phyloP scores from a whole-genome alignment of 2,888 invertebrate genomes.

The Epinotia demarniana region DNA sequence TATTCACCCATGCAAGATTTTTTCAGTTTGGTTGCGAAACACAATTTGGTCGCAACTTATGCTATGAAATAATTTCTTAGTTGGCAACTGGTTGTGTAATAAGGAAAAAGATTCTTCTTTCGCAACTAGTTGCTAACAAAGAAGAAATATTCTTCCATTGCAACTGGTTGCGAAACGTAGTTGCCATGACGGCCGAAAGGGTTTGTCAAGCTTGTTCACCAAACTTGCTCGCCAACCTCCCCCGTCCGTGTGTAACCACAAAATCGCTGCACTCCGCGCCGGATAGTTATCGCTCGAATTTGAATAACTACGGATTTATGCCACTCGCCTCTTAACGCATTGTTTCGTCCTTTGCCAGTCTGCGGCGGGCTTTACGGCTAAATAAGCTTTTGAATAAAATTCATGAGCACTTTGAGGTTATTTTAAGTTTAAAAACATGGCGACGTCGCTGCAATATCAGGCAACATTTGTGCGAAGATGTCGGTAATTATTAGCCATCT shows the following conservation, averaged over 20 bases:
- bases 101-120: too few species aligned
- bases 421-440: neutral
- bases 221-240: neutral
- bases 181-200: neutral
- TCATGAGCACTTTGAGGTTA: conserved; percentile 6
- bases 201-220: neutral
- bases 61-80: too few species aligned
- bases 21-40: too few species aligned
- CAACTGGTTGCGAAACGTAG: too few species aligned
- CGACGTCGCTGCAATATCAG: neutral
- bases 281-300: conserved; percentile 61
- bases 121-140: too few species aligned
- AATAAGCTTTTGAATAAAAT: conserved; percentile 30
- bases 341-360: conserved; percentile 47
- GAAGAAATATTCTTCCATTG: too few species aligned
- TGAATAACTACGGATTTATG: conserved; percentile 67
- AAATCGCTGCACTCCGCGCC: conserved; percentile 54
- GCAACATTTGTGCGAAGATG: neutral
- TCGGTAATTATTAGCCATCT: too few species aligned
- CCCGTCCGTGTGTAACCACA: conserved; percentile 37
- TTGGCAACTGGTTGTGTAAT: too few species aligned
- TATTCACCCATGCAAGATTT: too few species aligned
- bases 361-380: conserved; percentile 16
- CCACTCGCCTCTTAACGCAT: conserved; percentile 45
- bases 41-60: too few species aligned